Evolutionary conservation across 64 coral and sea anemone genomes (phyloP).

Genomic region (Montipora foliosa): DNA sequence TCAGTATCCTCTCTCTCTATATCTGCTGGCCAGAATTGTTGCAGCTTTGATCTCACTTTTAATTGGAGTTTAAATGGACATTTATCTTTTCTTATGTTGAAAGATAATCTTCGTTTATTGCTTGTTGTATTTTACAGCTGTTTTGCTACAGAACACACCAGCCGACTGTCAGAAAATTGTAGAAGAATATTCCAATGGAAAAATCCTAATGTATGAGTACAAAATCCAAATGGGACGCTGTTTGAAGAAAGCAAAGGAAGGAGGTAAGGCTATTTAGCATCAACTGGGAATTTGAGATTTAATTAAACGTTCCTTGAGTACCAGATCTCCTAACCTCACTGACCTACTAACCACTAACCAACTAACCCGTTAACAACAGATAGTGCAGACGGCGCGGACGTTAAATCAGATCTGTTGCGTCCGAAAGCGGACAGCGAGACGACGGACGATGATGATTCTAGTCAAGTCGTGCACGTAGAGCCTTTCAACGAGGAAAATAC

Average conservation of each 20-base stretch:
- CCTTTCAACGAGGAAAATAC: background rate
- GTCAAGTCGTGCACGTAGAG: slow-evolving; percentile 5
- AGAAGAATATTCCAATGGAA: slow-evolving; percentile 81
- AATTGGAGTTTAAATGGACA: too few relatives aligned
- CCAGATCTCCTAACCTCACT: background rate
- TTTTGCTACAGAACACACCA: slow-evolving; percentile 26
- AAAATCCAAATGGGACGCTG: slow-evolving; percentile 90
- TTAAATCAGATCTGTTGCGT: slow-evolving; percentile 42
- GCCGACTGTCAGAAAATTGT: slow-evolving; percentile 73
- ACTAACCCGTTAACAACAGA: slow-evolving; percentile 35
- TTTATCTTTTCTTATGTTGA: too few relatives aligned
- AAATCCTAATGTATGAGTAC: slow-evolving; percentile 92
- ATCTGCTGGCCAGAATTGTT: too few relatives aligned
- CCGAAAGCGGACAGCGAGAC: background rate
- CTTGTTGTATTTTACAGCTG: slow-evolving; percentile 43
- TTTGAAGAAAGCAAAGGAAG: slow-evolving; percentile 65
- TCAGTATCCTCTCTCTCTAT: too few relatives aligned
- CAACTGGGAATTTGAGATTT: background rate
- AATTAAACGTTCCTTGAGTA: background rate
- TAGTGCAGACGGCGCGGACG: slow-evolving; percentile 6
- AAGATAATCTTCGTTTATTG: background rate
- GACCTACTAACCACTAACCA: slow-evolving; percentile 30
- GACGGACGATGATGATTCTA: background rate
- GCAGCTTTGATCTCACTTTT: too few relatives aligned
- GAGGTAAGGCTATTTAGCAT: slow-evolving; percentile 1